These are phyloP conservation scores for Siderastrea radians DNA, from an alignment of 92 coral and sea anemone species.

Conservation along the genomic window DNA sequence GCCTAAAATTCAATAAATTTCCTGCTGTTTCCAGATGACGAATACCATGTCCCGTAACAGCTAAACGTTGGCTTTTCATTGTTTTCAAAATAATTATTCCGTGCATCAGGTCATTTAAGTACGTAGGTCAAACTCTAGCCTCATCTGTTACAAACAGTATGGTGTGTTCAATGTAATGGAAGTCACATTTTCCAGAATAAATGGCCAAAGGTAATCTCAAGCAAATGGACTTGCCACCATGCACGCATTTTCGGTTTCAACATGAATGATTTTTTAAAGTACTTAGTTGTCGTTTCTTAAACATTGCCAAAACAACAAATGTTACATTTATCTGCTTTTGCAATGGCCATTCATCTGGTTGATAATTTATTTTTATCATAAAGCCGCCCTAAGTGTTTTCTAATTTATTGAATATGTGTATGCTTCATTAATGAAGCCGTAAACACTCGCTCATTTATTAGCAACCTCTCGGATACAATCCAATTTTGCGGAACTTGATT, in stretches of 20 bases:
- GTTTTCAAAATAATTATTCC: constrained; percentile 34
- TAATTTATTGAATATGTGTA: neutral
- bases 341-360: neutral
- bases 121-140: neutral
- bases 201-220: no score
- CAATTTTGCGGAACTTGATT: no score
- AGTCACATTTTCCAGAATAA: no score
- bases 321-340: neutral
- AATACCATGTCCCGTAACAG: no score
- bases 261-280: no score
- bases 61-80: no score
- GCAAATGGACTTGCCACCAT: no score
- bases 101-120: neutral
- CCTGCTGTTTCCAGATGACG: neutral
- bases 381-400: neutral
- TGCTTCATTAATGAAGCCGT: neutral
- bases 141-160: neutral
- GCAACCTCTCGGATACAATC: neutral
- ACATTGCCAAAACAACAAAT: neutral
- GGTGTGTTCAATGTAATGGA: no score
- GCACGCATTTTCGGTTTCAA: no score
- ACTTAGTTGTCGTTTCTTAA: no score
- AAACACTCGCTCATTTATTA: neutral
- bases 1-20: no score
- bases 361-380: neutral